These are phyloP conservation scores for Papilio dardanus DNA, from an alignment of 1,140 invertebrate species.

Conservation along the genomic window DNA sequence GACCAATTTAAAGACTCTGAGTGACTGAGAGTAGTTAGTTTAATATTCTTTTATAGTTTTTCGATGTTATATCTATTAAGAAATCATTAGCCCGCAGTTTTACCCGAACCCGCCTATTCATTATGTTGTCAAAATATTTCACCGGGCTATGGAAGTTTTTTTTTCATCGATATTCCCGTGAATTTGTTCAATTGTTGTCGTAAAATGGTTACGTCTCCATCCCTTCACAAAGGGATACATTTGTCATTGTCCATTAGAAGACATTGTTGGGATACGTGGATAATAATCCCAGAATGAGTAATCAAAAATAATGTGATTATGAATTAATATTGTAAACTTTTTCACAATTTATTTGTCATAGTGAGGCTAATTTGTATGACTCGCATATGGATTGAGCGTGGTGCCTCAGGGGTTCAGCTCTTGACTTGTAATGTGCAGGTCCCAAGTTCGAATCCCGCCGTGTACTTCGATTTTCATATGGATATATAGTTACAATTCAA, in stretches of 20 bases:
- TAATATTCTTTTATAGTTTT: slow-evolving; percentile 1
- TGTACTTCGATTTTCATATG: too few species aligned
- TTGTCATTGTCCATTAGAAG: slow-evolving; percentile 80
- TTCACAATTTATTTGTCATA: too few species aligned
- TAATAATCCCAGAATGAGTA: slow-evolving; percentile 42
- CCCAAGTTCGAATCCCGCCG: too few species aligned
- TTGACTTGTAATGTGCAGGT: too few species aligned
- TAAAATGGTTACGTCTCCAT: slow-evolving; percentile 77
- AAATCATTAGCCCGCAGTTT: slow-evolving; percentile 69
- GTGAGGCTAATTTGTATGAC: too few species aligned
- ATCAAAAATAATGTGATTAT: slow-evolving; percentile 14
- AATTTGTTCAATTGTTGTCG: slow-evolving; percentile 71
- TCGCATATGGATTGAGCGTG: too few species aligned
- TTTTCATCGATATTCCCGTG: slow-evolving; percentile 66
- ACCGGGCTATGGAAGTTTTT: slow-evolving; percentile 50
- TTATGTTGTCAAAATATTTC: slow-evolving; percentile 81
- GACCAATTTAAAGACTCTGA: too few species aligned
- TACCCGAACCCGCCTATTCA: slow-evolving; percentile 67
- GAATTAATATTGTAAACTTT: too few species aligned
- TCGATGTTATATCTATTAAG: slow-evolving; percentile 57
- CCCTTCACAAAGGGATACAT: slow-evolving; percentile 72
- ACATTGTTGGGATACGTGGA: slow-evolving; percentile 72
- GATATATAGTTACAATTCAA: too few species aligned
- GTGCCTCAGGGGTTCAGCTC: too few species aligned
- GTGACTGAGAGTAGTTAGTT: neutral